Percentiles rank a stretch among this genome's conserved stretches.
Conservation (phyloP, 1,140 invertebrate species). For the Solen grandis region DNA sequence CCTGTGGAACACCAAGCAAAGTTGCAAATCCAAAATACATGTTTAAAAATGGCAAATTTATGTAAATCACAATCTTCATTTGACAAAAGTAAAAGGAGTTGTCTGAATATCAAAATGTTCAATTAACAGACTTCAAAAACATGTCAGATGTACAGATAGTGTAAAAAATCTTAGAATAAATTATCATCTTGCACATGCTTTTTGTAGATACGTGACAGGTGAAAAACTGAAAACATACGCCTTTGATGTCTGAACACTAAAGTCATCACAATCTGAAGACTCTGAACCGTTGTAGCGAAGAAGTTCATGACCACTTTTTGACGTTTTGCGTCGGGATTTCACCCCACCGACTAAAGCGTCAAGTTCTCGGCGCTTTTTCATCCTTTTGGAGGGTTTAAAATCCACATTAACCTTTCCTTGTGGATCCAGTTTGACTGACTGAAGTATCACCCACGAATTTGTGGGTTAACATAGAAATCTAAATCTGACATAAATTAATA, state of each 20-base stretch:
- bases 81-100: too few relatives aligned
- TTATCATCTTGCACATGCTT: too few relatives aligned
- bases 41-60: too few relatives aligned
- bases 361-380: constrained; percentile 81
- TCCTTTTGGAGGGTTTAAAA: constrained; percentile 80
- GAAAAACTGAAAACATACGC: constrained; percentile 32
- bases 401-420: constrained; percentile 76
- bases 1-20: too few relatives aligned
- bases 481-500: constrained; percentile 25
- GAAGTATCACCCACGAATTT: constrained; percentile 7
- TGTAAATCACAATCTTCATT: too few relatives aligned
- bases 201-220: neutral
- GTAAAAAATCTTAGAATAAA: too few relatives aligned
- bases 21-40: too few relatives aligned
- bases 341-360: constrained; percentile 80
- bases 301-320: constrained; percentile 76
- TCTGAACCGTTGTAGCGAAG: constrained; percentile 74
- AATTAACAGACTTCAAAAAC: too few relatives aligned
- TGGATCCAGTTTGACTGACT: constrained; percentile 62
- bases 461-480: neutral
- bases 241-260: constrained; percentile 43
- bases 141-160: too few relatives aligned
- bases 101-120: too few relatives aligned
- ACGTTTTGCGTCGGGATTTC: constrained; percentile 72
- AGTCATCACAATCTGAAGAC: constrained; percentile 80